These are phyloP conservation scores for Petaurus breviceps DNA, from an alignment of 2,113 vertebrate genomes.

Conservation along the genomic window DNA sequence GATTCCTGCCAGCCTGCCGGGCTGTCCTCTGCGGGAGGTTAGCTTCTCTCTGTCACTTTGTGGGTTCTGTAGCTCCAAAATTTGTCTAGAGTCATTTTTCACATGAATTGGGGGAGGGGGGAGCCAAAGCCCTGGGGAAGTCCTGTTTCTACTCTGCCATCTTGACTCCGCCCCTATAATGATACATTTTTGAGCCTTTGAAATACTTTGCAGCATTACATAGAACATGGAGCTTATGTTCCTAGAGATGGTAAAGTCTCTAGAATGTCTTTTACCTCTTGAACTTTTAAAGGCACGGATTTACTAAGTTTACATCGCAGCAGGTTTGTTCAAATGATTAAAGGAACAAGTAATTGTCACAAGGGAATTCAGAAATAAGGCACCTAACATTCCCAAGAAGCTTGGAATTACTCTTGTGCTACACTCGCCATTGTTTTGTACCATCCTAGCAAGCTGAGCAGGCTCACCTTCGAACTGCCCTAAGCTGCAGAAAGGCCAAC, in stretches of 20 bases:
- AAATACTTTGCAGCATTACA: constrained; percentile 8
- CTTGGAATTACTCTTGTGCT: constrained; percentile 20
- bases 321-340: neutral
- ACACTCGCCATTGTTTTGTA: constrained; percentile 16
- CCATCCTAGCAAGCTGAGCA: constrained; percentile 11
- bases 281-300: constrained; percentile 15
- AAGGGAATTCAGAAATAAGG: constrained; percentile 15
- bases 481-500: neutral
- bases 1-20: too few species aligned
- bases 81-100: too few species aligned
- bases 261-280: neutral
- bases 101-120: too few species aligned
- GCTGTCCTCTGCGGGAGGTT: too few species aligned
- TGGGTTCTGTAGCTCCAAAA: too few species aligned
- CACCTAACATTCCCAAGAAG: neutral
- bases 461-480: constrained; percentile 7
- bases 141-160: too few species aligned
- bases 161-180: neutral
- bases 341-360: neutral
- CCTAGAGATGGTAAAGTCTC: neutral
- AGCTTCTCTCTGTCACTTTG: too few species aligned
- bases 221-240: neutral
- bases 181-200: neutral
- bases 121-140: too few species aligned
- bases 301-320: neutral